phyloP scores from a whole-genome alignment of 2,113 vertebrate species.

The Xiphophorus couchianus region DNA sequence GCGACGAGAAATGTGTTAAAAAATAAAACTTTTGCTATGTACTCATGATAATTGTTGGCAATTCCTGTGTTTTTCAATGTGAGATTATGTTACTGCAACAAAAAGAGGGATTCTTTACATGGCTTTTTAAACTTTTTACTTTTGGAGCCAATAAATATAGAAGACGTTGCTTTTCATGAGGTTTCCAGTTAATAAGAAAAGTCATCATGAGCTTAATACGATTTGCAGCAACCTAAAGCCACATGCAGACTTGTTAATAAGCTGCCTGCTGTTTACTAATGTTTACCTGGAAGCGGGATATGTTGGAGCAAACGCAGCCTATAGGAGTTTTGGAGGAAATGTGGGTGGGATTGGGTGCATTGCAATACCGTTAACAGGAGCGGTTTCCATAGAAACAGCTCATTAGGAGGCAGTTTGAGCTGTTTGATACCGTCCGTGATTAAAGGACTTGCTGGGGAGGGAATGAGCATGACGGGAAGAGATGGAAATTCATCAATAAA shows the following conservation, averaged over 20 bases:
- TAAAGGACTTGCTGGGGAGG: conserved; percentile 60
- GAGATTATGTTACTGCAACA: neutral
- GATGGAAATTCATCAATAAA: conserved; percentile 21
- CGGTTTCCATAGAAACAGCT: conserved; percentile 80
- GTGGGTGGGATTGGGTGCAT: conserved; percentile 46
- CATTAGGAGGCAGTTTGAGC: conserved; percentile 76
- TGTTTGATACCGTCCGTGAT: conserved; percentile 75
- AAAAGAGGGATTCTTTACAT: neutral
- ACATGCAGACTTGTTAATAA: conserved; percentile 5
- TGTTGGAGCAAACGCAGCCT: conserved; percentile 34
- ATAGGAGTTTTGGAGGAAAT: conserved; percentile 42
- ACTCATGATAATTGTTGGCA: neutral
- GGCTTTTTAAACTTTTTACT: neutral
- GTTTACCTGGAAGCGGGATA: conserved; percentile 40
- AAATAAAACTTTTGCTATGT: no score
- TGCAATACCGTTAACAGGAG: conserved; percentile 57
- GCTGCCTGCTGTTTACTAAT: conserved; percentile 14
- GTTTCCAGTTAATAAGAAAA: conserved; percentile 15
- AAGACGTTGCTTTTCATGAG: neutral
- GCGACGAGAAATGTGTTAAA: no score
- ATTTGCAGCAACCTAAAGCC: conserved; percentile 20
- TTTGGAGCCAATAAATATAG: neutral
- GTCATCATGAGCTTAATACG: conserved; percentile 17
- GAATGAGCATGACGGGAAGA: conserved; percentile 33
- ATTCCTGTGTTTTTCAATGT: neutral